Conservation (phyloP, 2,888 invertebrate species). For the Apodemia hepburni region DNA sequence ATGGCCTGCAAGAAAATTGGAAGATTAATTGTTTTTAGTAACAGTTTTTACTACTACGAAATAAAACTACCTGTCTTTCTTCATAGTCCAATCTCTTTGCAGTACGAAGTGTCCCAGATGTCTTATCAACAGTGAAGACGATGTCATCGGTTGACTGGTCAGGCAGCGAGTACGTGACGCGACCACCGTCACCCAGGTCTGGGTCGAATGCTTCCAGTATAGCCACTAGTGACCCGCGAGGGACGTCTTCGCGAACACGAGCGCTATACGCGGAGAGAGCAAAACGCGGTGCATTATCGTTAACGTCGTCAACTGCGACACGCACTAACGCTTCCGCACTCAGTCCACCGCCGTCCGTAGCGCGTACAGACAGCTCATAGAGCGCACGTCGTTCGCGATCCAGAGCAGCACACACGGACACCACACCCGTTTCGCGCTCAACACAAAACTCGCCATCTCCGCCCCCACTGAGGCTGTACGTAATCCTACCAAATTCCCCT, state of each 20-base stretch:
- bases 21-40: too few relatives aligned
- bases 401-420: constrained; percentile 86
- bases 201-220: constrained; percentile 90
- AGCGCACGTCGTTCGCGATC: constrained; percentile 92
- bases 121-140: constrained; percentile 90
- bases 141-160: constrained; percentile 83
- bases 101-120: constrained; percentile 93
- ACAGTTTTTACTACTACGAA: neutral
- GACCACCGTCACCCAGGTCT: constrained; percentile 91
- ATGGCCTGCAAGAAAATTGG: too few relatives aligned
- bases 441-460: constrained; percentile 90
- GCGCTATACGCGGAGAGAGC: constrained; percentile 87
- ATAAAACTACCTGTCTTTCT: constrained; percentile 83
- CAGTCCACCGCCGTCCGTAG: constrained; percentile 88
- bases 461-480: constrained; percentile 87
- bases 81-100: constrained; percentile 92
- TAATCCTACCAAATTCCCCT: constrained; percentile 89
- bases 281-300: constrained; percentile 93
- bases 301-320: constrained; percentile 92
- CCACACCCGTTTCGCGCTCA: constrained; percentile 87
- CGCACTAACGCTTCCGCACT: constrained; percentile 91
- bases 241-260: constrained; percentile 94
- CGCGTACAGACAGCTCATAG: constrained; percentile 89
- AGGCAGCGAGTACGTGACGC: constrained; percentile 88
- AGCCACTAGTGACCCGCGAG: constrained; percentile 91